A percentile compares a stretch with the other conserved stretches of the same genome.
Evolutionary conservation across 2,888 invertebrate genomes (phyloP).

Genomic region (Acrobasis suavella): DNA sequence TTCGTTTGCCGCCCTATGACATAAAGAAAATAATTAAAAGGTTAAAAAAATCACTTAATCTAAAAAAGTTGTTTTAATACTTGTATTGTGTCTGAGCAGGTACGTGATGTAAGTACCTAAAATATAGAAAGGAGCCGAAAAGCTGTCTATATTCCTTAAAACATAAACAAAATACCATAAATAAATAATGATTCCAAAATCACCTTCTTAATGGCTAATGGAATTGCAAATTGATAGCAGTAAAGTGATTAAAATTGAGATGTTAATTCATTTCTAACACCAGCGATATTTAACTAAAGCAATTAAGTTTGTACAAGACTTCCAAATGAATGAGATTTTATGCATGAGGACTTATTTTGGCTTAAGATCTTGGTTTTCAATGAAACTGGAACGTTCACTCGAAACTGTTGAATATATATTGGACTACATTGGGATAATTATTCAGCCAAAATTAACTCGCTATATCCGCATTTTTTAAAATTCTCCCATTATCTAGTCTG

Average conservation of each 20-base stretch:
- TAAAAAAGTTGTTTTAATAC: too few relatives aligned
- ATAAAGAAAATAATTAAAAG: too few relatives aligned
- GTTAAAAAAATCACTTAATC: too few relatives aligned
- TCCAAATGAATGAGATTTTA: constrained; percentile 14
- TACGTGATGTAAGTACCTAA: too few relatives aligned
- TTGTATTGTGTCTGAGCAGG: too few relatives aligned
- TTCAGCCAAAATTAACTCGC: background rate
- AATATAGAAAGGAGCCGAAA: too few relatives aligned
- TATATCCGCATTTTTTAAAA: too few relatives aligned
- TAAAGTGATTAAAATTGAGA: constrained; percentile 5
- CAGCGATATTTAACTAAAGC: constrained; percentile 12
- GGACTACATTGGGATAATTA: background rate
- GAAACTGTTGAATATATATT: background rate
- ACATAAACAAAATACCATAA: too few relatives aligned
- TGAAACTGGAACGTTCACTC: background rate
- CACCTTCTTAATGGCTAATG: constrained; percentile 1
- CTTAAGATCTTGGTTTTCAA: background rate
- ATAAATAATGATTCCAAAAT: background rate
- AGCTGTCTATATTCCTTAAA: too few relatives aligned
- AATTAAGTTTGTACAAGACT: constrained; percentile 14
- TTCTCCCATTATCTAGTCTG: too few relatives aligned
- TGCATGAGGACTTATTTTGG: constrained; percentile 11
- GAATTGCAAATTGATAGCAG: constrained; percentile 18
- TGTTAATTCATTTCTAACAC: constrained; percentile 13
- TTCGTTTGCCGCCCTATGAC: too few relatives aligned